Percentiles rank a stretch among this genome's conserved stretches.
Evolutionary conservation across 2,113 vertebrate species (phyloP).

Genomic region (Larimichthys polyactis): DNA sequence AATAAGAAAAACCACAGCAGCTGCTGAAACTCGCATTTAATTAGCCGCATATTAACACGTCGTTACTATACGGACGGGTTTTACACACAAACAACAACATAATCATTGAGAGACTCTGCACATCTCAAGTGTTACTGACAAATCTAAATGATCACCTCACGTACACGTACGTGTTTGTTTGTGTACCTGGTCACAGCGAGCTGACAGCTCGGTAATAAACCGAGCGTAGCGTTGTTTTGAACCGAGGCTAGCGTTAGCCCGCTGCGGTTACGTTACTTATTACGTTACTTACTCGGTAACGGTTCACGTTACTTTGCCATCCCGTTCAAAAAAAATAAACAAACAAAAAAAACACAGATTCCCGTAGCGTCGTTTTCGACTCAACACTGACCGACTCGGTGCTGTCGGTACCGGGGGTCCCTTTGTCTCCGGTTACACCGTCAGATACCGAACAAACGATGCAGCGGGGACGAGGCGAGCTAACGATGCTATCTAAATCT

Average conservation of each 20-base stretch:
- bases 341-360: background rate
- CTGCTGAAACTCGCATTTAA: accelerated
- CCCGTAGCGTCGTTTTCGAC: background rate
- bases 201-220: background rate
- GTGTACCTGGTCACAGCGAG: background rate
- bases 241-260: constrained; percentile 55
- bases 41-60: background rate
- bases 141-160: background rate
- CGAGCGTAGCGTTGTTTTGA: constrained; percentile 57
- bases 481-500: constrained; percentile 67
- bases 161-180: background rate
- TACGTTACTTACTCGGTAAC: background rate
- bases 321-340: background rate
- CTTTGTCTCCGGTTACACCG: constrained; percentile 77
- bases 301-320: too few relatives aligned
- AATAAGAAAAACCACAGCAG: background rate
- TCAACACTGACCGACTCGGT: constrained; percentile 19
- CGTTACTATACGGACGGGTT: background rate
- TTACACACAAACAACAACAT: constrained; percentile 60
- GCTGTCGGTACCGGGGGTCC: constrained; percentile 36
- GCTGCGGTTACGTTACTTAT: background rate
- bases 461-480: constrained; percentile 50
- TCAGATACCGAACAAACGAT: constrained; percentile 52
- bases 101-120: constrained; percentile 12
- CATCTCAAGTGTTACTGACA: constrained; percentile 5